Base-by-base conservation (phyloP, 2,113 vertebrate genomes). In the Actenoides hombroni region DNA sequence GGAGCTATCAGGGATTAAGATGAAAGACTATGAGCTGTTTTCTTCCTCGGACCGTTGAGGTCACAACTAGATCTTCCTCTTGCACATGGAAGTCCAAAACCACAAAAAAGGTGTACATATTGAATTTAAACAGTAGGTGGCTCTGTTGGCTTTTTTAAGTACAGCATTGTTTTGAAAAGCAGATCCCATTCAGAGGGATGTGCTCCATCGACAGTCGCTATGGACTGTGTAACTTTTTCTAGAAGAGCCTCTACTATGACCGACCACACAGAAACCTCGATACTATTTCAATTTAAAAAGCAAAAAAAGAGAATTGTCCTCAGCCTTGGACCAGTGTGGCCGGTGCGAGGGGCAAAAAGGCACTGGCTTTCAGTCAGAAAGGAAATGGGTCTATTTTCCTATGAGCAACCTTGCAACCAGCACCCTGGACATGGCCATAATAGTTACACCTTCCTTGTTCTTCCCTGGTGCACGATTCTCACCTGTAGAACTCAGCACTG, bases 51-150 rank as follows among this genome's bases (percentile, higher is more conserved):
- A 68, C 4, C 0, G 1, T 14, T 61, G 46, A 65, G 33, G 54
- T 9, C 0, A 13, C 26, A 63, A 29, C 29, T 24, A 29, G 15
- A 28, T 26, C n/a, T 37, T 80, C 31, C 13, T 57, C 70, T 42
- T 71, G 42, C 13, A 13, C 26, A 8, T 1, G 0, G 5, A 49
- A 51, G 10, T 37, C 40, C 19, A 8, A 42, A 75, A 19, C 1
- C 3, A 20, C 40, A 25, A 4, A 19, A 23, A 92, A 16, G 6
- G 13, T 64, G 39, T 75, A 39, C 19, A n/a, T 78, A 79, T 75
- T 37, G 2, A 76, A 46, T 57, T 51, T 48, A 61, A 92, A 76
- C 96, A 74, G 80, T 87, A 95, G 96, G 51, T 89, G 96, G 94
- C 96, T 87, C 94, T 42, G n/a, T 65, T 39, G 82, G 67, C 71